A percentile compares a stretch with the other conserved stretches of the same genome.
Conservation (phyloP, 1,140 invertebrate species). For the Drosophila funebris region DNA sequence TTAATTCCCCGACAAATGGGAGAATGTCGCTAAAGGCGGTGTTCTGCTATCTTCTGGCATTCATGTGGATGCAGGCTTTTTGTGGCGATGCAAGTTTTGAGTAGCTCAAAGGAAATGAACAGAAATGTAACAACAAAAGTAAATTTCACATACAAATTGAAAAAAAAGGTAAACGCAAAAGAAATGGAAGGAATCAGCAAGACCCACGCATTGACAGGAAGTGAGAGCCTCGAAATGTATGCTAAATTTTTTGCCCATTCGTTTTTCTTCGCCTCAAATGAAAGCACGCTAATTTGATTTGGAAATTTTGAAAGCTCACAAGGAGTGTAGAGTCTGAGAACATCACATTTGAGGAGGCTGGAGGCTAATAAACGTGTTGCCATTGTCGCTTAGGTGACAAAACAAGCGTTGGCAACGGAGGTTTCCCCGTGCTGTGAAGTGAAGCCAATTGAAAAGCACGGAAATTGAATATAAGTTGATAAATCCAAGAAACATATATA, state of each 20-base stretch:
- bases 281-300: slow-evolving; percentile 77
- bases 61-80: slow-evolving; percentile 23
- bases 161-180: slow-evolving; percentile 21
- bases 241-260: slow-evolving; percentile 28
- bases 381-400: slow-evolving; percentile 59
- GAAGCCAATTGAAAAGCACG: slow-evolving; percentile 49
- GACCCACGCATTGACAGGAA: slow-evolving; percentile 25
- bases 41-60: slow-evolving; percentile 14
- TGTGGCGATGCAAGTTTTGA: slow-evolving; percentile 46
- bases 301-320: slow-evolving; percentile 55
- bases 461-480: slow-evolving; percentile 66
- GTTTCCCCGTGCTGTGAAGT: background rate
- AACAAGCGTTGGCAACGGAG: background rate
- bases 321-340: slow-evolving; percentile 6
- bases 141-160: slow-evolving; percentile 55
- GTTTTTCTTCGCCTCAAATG: slow-evolving; percentile 51
- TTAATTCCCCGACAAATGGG: slow-evolving; percentile 37
- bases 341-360: background rate
- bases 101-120: slow-evolving; percentile 72
- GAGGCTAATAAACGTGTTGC: slow-evolving; percentile 62
- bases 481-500: slow-evolving; percentile 40
- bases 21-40: slow-evolving; percentile 11
- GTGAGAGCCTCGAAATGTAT: slow-evolving; percentile 24
- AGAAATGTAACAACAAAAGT: slow-evolving; percentile 67
- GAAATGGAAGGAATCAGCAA: slow-evolving; percentile 7